Evolutionary conservation across 2,888 invertebrate genomes (phyloP), one percentile per base, ranked within the genome.

Genomic region (Meteorus cinctellus): DNA sequence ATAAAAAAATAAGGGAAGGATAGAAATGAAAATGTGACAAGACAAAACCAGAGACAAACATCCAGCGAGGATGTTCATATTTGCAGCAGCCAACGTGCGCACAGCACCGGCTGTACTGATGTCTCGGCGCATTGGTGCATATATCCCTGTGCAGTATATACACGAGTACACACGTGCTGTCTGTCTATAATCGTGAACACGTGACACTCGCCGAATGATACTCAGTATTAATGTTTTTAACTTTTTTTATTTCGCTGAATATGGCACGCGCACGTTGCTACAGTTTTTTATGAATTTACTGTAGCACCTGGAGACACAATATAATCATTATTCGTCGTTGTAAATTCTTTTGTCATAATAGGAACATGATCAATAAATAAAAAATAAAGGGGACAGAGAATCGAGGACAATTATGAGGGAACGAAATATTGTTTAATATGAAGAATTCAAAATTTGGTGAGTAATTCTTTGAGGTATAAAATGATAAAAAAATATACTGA

Each of bases 71-170:
- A 55, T 55, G 55, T 48, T 16, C n/a, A 48, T n/a, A 48, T n/a
- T 4, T 48, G 48, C 6, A n/a, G 4, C 16, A n/a, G 36, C 29
- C 14, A 36, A 29, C 51, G 31, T 69, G 14, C 60, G 48, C 48
- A 12, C 29, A 16, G 62, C 60, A 45, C 62, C 48, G 48, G 63
- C 65, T 55, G 48, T 19, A 36, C n/a, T 34, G 31, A 31, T 72
- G 72, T 63, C 65, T 60, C 70, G 41, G 74, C 34, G 65, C 66
- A 75, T 71, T 65, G 70, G 63, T 75, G 75, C 75, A 75, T 75
- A 51, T 75, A 70, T 75, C 70, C 70, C 62, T 55, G 34, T 63
- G n/a, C 65, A 65, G 27, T 29, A n/a, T 34, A 31, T n/a, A 63
- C 12, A 70, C 29, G 3, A n/a, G 19, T 19, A 24, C 55, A 70